Evolutionary conservation across 2,888 invertebrate genomes (phyloP).

Genomic region (Ecliptopera silaceata): DNA sequence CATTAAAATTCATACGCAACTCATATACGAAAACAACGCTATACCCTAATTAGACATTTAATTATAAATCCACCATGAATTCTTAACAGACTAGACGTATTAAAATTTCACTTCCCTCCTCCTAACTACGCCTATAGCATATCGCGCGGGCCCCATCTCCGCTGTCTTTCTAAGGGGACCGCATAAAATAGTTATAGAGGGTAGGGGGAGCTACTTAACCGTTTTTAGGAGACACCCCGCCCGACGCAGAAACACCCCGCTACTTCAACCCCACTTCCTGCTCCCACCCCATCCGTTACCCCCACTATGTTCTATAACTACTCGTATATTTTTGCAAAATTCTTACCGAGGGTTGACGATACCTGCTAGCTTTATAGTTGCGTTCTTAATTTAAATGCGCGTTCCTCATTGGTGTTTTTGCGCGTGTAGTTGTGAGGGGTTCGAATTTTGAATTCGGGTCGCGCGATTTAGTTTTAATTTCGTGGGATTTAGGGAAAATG

Average conservation of each 20-base stretch:
- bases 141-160: constrained; percentile 75
- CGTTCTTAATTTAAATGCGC: constrained; percentile 66
- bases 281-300: constrained; percentile 58
- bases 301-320: constrained; percentile 68
- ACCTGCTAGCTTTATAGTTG: constrained; percentile 70
- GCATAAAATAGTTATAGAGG: constrained; percentile 82
- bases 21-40: constrained; percentile 64
- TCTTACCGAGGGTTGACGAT: constrained; percentile 78
- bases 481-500: constrained; percentile 61
- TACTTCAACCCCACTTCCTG: constrained; percentile 77
- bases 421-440: constrained; percentile 64
- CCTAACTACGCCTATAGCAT: constrained; percentile 67
- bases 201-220: constrained; percentile 81
- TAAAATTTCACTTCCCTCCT: constrained; percentile 79
- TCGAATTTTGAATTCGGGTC: constrained; percentile 75
- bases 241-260: constrained; percentile 72
- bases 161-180: constrained; percentile 83
- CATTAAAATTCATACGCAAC: constrained; percentile 60
- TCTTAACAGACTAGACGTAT: constrained; percentile 79
- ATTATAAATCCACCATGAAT: constrained; percentile 80
- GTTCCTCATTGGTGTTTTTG: constrained; percentile 70
- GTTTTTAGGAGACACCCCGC: constrained; percentile 82
- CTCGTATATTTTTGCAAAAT: constrained; percentile 79
- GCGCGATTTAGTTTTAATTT: constrained; percentile 80
- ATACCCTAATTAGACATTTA: constrained; percentile 78